Percentiles rank a stretch among this genome's conserved stretches.
Conservation (phyloP, 2,888 invertebrate genomes). For the Oligia latruncula region DNA sequence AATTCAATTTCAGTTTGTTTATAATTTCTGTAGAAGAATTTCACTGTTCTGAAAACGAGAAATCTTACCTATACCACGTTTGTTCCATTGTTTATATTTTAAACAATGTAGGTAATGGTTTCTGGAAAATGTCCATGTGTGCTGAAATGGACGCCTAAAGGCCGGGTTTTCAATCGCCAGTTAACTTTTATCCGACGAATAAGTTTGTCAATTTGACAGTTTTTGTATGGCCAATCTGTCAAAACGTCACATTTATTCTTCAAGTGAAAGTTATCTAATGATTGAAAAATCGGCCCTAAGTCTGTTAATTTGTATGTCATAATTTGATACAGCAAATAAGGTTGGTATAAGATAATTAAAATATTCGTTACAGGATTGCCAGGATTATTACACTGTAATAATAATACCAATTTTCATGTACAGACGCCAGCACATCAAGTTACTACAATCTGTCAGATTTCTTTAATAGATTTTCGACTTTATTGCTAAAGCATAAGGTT, state of each 20-base stretch:
- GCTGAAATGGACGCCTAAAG: background rate
- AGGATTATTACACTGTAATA: constrained; percentile 8
- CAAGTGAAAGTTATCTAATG: background rate
- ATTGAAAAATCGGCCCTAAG: background rate
- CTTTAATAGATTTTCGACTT: too few species aligned
- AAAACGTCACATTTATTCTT: background rate
- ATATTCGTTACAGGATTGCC: background rate
- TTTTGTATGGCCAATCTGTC: background rate
- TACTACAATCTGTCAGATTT: too few species aligned
- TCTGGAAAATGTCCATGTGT: background rate
- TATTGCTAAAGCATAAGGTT: too few species aligned
- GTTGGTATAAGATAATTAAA: background rate
- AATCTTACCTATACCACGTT: constrained; percentile 4
- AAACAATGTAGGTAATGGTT: background rate
- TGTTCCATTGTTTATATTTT: constrained; percentile 18
- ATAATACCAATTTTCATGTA: constrained; percentile 12
- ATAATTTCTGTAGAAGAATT: constrained; percentile 6
- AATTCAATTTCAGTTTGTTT: constrained; percentile 25
- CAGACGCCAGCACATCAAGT: too few species aligned
- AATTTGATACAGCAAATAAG: background rate
- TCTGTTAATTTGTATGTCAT: background rate
- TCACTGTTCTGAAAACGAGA: background rate
- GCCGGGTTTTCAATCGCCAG: background rate
- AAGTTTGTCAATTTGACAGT: background rate
- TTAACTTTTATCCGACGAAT: background rate